These are phyloP conservation scores for Lithophane ornitopus DNA, from an alignment of 2,888 invertebrate species.

Conservation along the genomic window DNA sequence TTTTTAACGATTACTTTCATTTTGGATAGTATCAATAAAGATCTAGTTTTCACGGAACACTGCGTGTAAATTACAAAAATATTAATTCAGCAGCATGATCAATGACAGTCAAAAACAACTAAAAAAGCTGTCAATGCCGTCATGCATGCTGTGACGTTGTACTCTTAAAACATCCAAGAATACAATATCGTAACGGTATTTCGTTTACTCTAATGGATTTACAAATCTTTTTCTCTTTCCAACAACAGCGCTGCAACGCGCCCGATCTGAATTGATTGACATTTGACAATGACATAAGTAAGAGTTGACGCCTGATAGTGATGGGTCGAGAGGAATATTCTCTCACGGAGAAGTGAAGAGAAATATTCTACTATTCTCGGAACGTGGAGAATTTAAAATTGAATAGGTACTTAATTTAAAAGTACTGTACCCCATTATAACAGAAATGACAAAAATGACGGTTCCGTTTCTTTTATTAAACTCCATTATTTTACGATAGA, in stretches of 20 bases:
- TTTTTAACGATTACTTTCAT: constrained; percentile 95
- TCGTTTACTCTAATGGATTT: constrained; percentile 20
- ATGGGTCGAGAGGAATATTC: not conserved
- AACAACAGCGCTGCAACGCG: constrained; percentile 4
- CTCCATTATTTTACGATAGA: too few relatives aligned
- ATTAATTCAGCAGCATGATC: constrained; percentile 63
- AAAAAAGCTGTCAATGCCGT: constrained; percentile 32
- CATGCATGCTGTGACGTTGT: constrained; percentile 2
- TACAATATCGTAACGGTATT: not conserved
- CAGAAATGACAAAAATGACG: too few relatives aligned
- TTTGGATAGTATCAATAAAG: constrained; percentile 63
- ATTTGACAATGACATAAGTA: constrained; percentile 1
- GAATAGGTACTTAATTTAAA: too few relatives aligned
- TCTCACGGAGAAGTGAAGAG: not conserved
- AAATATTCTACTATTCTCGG: not conserved
- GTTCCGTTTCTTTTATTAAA: too few relatives aligned
- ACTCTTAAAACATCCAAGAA: not conserved
- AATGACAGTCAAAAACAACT: constrained; percentile 64
- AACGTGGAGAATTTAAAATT: too few relatives aligned
- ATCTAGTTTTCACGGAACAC: constrained; percentile 53
- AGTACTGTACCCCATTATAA: too few relatives aligned
- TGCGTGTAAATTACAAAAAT: constrained; percentile 62
- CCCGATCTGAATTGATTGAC: not conserved
- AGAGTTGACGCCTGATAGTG: not conserved
- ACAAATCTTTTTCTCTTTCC: constrained; percentile 21